Conservation (phyloP, 2,888 invertebrate genomes). For the Morpho deidamia region DNA sequence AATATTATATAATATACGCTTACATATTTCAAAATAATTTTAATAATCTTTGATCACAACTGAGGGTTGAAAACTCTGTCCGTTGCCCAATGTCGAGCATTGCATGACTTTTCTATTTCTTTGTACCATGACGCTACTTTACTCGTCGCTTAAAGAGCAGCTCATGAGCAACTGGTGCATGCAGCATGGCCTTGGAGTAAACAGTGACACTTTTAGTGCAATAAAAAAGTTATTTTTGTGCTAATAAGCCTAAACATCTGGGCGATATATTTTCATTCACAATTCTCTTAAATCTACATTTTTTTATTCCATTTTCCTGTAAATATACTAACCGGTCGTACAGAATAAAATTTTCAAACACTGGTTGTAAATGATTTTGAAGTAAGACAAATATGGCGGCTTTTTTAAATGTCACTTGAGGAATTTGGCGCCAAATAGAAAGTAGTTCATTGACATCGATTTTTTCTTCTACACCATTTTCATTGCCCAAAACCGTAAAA, state of each 20-base stretch:
- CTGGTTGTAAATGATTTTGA: slow-evolving; percentile 54
- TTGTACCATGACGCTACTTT: no score
- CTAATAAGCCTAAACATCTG: slow-evolving; percentile 80
- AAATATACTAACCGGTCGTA: slow-evolving; percentile 58
- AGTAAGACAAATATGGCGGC: slow-evolving; percentile 53
- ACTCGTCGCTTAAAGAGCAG: no score
- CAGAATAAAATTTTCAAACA: slow-evolving; percentile 58
- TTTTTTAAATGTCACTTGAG: slow-evolving; percentile 36
- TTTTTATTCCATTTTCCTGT: slow-evolving; percentile 45
- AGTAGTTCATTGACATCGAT: slow-evolving; percentile 43
- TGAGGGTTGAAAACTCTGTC: no score
- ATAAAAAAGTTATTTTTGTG: slow-evolving; percentile 53
- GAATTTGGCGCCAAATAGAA: slow-evolving; percentile 46
- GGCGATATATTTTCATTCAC: slow-evolving; percentile 82
- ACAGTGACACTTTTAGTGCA: no score
- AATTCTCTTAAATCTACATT: slow-evolving; percentile 72
- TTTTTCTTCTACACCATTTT: slow-evolving; percentile 3
- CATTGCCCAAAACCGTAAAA: slow-evolving; percentile 37
- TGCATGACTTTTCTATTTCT: no score
- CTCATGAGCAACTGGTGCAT: no score
- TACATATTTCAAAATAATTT: no score
- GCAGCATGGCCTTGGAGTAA: no score
- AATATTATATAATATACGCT: no score
- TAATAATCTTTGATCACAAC: no score
- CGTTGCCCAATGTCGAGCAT: no score